These are phyloP conservation scores for Mythimna impura DNA, from an alignment of 2,888 invertebrate species.

Conservation along the genomic window DNA sequence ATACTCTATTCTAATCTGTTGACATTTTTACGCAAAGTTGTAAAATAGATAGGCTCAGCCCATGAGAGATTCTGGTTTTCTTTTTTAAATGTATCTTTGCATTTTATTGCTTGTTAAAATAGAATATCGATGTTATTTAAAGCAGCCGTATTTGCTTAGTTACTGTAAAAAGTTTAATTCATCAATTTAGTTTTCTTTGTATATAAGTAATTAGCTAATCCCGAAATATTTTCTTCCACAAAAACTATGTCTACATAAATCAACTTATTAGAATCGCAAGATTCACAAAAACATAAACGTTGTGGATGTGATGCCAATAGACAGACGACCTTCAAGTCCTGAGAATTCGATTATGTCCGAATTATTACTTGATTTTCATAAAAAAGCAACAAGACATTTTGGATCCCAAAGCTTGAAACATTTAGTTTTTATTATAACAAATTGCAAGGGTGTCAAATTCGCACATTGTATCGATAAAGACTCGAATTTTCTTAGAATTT, in stretches of 20 bases:
- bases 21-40: conserved; percentile 49
- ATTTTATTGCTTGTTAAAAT: conserved; percentile 35
- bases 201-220: neutral
- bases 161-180: neutral
- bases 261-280: neutral
- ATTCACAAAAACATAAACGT: conserved; percentile 20
- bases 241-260: neutral
- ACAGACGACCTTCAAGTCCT: conserved; percentile 30
- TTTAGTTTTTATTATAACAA: conserved; percentile 38
- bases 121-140: conserved; percentile 10
- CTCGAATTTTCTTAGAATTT: conserved; percentile 50
- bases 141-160: neutral
- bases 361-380: conserved; percentile 24
- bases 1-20: conserved; percentile 50
- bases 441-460: conserved; percentile 46
- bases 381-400: conserved; percentile 44
- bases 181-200: neutral
- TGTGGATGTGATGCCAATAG: conserved; percentile 10
- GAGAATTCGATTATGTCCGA: conserved; percentile 47
- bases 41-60: conserved; percentile 33
- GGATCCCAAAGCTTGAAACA: conserved; percentile 15
- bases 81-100: conserved; percentile 20
- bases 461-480: conserved; percentile 37
- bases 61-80: conserved; percentile 1
- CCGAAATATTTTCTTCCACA: neutral